phyloP scores from a whole-genome alignment of 2,797 vertebrate genomes.

The Sylvilagus floridanus region DNA sequence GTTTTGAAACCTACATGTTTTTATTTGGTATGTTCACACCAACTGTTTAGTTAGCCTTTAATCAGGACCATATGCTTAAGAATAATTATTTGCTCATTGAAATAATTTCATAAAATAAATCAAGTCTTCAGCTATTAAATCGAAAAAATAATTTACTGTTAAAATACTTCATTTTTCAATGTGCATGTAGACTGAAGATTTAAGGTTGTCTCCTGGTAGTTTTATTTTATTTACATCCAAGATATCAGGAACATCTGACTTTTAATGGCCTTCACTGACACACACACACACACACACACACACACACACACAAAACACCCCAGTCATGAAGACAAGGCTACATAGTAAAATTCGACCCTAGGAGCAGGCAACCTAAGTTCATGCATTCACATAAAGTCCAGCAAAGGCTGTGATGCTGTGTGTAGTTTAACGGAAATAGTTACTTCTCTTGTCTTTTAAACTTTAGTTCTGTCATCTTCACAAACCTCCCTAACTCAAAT shows the following conservation, averaged over 20 bases:
- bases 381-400: background rate
- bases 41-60: background rate
- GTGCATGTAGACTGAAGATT: background rate
- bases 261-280: background rate
- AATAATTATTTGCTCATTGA: slow-evolving; percentile 58
- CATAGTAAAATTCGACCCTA: background rate
- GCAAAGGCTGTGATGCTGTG: background rate
- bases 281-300: background rate
- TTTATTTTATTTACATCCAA: background rate
- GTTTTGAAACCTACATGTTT: slow-evolving; percentile 45
- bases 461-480: background rate
- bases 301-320: background rate
- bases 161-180: background rate
- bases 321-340: too few species aligned
- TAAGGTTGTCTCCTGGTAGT: background rate
- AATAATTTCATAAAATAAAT: slow-evolving; percentile 61
- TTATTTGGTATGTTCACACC: slow-evolving; percentile 25
- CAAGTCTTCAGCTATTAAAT: slow-evolving; percentile 14
- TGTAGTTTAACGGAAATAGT: background rate
- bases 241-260: background rate
- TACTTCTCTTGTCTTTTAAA: background rate
- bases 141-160: background rate
- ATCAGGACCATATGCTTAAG: background rate
- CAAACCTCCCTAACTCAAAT: background rate
- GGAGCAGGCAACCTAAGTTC: background rate